Evolutionary conservation across 2,797 vertebrate genomes (phyloP).

Genomic region (Phylloscopus collybita): DNA sequence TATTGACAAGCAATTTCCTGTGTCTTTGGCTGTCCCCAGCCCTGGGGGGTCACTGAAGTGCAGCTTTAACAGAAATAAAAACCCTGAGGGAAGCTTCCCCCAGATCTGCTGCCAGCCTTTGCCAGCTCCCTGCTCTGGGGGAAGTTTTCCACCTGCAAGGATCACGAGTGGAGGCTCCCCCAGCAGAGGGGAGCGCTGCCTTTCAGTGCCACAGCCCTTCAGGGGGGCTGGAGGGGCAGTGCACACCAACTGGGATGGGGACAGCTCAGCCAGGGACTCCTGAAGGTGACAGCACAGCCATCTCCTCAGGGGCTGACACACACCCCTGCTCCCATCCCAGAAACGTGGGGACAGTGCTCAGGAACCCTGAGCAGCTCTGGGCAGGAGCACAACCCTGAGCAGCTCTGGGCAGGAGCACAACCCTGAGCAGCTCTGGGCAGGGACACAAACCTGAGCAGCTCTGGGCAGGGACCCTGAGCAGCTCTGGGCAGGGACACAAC

Average conservation of each 20-base stretch:
- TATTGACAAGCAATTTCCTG: neutral
- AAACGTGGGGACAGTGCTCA: fast-evolving
- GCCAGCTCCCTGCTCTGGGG: neutral
- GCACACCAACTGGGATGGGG: fast-evolving
- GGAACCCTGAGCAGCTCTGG: too few relatives aligned
- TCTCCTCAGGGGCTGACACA: neutral
- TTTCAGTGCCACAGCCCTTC: neutral
- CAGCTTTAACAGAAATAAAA: neutral
- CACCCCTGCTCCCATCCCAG: neutral
- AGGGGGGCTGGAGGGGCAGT: neutral
- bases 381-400: too few relatives aligned
- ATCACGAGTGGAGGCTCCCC: neutral
- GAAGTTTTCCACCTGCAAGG: neutral
- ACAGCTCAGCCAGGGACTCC: fast-evolving
- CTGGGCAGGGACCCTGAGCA: too few relatives aligned
- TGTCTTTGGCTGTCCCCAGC: neutral
- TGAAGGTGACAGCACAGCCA: neutral
- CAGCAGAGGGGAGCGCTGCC: neutral
- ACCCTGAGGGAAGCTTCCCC: neutral
- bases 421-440: neutral
- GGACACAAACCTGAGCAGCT: too few relatives aligned
- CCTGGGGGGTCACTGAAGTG: neutral
- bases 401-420: too few relatives aligned
- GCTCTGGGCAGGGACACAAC: too few relatives aligned
- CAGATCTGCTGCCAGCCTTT: neutral